Evolutionary conservation across 1,140 invertebrate species (phyloP).

Genomic region (Propsilocerus akamusi): DNA sequence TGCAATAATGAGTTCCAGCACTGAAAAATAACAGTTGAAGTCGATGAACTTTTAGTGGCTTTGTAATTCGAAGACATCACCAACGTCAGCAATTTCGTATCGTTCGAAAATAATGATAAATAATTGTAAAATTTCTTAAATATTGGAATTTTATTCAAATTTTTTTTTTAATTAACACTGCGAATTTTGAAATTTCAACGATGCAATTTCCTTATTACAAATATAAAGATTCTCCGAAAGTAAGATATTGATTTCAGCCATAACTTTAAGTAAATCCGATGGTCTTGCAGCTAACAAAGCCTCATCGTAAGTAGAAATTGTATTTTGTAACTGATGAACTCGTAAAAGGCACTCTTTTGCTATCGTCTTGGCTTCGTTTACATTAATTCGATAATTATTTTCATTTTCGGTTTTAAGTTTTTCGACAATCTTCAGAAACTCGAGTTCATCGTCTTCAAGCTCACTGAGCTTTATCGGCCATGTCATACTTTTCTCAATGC

Average conservation of each 20-base stretch:
- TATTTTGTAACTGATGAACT: not conserved
- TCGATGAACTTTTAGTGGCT: not conserved
- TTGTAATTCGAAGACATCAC: too few relatives aligned
- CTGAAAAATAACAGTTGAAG: not conserved
- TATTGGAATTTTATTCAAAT: too few relatives aligned
- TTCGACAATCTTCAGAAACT: not conserved
- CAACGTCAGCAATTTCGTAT: too few relatives aligned
- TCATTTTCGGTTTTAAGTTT: not conserved
- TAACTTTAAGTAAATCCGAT: not conserved
- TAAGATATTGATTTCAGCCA: not conserved
- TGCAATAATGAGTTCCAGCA: not conserved
- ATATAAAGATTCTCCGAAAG: not conserved
- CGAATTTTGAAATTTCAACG: not conserved
- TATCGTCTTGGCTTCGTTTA: not conserved
- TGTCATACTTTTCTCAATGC: not conserved
- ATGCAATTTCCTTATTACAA: not conserved
- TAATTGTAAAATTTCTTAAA: too few relatives aligned
- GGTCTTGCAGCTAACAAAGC: not conserved
- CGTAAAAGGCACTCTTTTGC: not conserved
- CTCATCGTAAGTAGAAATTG: not conserved
- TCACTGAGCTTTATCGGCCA: not conserved
- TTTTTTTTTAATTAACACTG: not conserved
- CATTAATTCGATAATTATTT: not conserved
- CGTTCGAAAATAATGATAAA: too few relatives aligned
- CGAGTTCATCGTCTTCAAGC: not conserved